Evolutionary conservation across 2,888 invertebrate genomes (phyloP).

Genomic region (Acleris literana): DNA sequence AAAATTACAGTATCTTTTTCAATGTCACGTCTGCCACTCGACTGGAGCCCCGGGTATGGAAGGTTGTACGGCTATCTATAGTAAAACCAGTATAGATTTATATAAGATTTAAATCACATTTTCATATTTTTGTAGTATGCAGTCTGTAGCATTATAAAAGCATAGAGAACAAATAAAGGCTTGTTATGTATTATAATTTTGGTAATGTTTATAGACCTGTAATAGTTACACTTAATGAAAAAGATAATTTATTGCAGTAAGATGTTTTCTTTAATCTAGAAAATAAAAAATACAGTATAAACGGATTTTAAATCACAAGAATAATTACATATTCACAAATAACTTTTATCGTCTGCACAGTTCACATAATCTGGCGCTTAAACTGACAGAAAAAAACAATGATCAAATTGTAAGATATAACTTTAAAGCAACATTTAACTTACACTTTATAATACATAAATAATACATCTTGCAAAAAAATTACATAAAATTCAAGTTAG

Average conservation of each 20-base stretch:
- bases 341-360: constrained; percentile 71
- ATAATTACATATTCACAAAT: constrained; percentile 84
- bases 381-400: constrained; percentile 76
- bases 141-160: too few relatives aligned
- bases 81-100: too few relatives aligned
- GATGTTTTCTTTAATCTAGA: constrained; percentile 82
- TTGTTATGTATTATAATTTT: not conserved
- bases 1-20: too few relatives aligned
- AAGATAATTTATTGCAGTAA: constrained; percentile 64
- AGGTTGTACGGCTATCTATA: too few relatives aligned
- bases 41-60: too few relatives aligned
- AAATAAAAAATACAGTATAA: constrained; percentile 84
- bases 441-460: constrained; percentile 81
- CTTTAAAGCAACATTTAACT: constrained; percentile 82
- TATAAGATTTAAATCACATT: too few relatives aligned
- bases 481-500: constrained; percentile 82
- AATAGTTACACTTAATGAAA: constrained; percentile 48
- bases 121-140: too few relatives aligned
- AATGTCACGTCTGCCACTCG: too few relatives aligned
- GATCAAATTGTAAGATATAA: constrained; percentile 74
- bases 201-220: constrained; percentile 7
- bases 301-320: constrained; percentile 83
- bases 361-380: constrained; percentile 71
- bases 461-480: constrained; percentile 82
- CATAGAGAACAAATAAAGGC: not conserved